Evolutionary conservation across 2,113 vertebrate genomes (phyloP).

Genomic region (Oxyruncus cristatus): DNA sequence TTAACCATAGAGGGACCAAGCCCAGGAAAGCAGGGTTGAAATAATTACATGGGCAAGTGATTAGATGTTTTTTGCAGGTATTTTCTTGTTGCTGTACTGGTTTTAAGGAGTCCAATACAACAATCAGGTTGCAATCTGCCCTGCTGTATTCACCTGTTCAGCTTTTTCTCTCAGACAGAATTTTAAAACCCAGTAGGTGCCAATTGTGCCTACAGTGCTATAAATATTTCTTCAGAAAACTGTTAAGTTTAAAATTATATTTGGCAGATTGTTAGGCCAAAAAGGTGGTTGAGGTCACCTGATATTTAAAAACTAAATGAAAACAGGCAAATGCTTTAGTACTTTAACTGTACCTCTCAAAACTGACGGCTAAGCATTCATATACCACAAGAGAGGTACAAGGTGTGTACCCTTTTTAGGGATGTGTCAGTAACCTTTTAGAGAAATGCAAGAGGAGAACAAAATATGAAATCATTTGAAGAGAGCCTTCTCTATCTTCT

Average conservation of each 20-base stretch:
- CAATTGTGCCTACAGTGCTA: background rate
- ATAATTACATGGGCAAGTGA: background rate
- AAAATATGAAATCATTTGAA: background rate
- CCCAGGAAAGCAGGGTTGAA: background rate
- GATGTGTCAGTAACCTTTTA: background rate
- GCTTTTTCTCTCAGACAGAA: background rate
- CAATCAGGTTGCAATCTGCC: fast-evolving
- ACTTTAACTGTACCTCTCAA: background rate
- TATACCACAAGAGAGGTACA: background rate
- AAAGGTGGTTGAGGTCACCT: background rate
- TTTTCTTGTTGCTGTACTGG: background rate
- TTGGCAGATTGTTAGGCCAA: background rate
- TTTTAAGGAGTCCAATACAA: background rate
- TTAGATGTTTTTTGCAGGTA: background rate
- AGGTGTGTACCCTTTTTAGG: background rate
- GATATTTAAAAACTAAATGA: background rate
- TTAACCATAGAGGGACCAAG: background rate
- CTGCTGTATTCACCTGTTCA: background rate
- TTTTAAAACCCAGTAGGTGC: background rate
- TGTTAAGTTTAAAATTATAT: background rate
- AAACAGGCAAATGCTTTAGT: background rate
- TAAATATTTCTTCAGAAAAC: background rate
- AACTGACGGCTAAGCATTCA: background rate
- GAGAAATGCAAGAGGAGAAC: background rate
- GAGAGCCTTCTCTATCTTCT: too few species aligned